Conservation (phyloP, 2,113 vertebrate species). For the Colinus virginianus region DNA sequence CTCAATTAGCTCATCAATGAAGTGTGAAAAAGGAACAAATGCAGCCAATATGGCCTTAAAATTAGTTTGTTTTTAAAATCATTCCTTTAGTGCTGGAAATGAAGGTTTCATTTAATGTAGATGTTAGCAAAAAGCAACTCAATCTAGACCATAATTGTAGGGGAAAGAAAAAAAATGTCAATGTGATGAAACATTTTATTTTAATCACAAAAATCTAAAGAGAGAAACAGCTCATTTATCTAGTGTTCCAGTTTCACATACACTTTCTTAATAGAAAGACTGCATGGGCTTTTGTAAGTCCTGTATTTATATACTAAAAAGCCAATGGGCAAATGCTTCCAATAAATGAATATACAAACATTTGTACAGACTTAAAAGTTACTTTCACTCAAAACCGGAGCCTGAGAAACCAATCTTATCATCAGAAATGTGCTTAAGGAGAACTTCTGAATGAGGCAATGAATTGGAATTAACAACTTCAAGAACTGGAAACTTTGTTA, state of each 20-base stretch:
- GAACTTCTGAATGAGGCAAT: background rate
- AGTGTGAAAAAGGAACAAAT: background rate
- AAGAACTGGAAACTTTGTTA: background rate
- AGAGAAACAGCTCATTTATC: constrained; percentile 11
- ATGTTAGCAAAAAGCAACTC: background rate
- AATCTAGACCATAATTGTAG: background rate
- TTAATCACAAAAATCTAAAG: background rate
- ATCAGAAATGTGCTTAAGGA: background rate
- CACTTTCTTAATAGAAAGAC: background rate
- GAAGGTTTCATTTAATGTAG: background rate
- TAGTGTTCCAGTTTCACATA: background rate
- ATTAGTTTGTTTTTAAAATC: background rate
- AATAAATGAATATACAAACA: background rate
- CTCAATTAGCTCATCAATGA: background rate
- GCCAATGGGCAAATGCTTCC: background rate
- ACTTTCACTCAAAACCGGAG: background rate
- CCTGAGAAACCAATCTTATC: background rate
- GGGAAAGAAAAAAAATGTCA: background rate
- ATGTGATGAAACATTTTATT: background rate
- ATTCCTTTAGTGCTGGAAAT: background rate
- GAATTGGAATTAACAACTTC: background rate
- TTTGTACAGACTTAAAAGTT: background rate
- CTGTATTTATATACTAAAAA: background rate
- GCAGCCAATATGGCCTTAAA: background rate
- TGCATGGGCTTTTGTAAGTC: background rate